Percentiles rank a stretch among this genome's conserved stretches.
Conservation (phyloP, 2,113 vertebrate species). For the Anhinga anhinga region DNA sequence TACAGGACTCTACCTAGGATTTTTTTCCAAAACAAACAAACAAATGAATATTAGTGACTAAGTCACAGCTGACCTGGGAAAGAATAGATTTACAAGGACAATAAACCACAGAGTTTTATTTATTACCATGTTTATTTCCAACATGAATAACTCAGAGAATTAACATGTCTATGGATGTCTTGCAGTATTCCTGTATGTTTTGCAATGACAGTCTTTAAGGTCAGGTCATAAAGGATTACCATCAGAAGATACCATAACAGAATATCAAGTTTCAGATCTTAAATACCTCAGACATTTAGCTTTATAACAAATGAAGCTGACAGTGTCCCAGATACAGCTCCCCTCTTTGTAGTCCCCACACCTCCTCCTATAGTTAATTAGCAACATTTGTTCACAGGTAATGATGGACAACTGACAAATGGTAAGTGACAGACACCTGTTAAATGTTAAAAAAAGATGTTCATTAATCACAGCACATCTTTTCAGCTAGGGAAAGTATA, state of each 20-base stretch:
- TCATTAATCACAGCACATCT: conserved; percentile 13
- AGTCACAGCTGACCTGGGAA: neutral
- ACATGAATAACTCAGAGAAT: neutral
- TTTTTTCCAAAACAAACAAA: neutral
- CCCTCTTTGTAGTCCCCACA: neutral
- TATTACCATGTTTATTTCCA: neutral
- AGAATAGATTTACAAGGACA: neutral
- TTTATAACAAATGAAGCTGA: conserved; percentile 26
- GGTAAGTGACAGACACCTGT: conserved; percentile 27
- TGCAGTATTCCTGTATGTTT: neutral
- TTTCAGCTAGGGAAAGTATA: neutral
- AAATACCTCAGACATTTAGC: neutral
- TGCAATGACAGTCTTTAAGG: neutral
- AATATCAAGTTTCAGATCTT: neutral
- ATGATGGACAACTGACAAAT: conserved; percentile 51
- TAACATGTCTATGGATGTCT: neutral
- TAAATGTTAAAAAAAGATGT: conserved; percentile 6
- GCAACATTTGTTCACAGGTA: conserved; percentile 46
- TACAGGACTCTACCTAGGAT: neutral
- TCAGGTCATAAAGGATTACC: neutral
- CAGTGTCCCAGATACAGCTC: neutral
- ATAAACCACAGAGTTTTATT: neutral
- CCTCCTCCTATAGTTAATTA: conserved; percentile 25
- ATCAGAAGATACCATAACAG: neutral
- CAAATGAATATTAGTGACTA: neutral